phyloP scores from a whole-genome alignment of 2,888 invertebrate species.

The Acrobasis suavella region DNA sequence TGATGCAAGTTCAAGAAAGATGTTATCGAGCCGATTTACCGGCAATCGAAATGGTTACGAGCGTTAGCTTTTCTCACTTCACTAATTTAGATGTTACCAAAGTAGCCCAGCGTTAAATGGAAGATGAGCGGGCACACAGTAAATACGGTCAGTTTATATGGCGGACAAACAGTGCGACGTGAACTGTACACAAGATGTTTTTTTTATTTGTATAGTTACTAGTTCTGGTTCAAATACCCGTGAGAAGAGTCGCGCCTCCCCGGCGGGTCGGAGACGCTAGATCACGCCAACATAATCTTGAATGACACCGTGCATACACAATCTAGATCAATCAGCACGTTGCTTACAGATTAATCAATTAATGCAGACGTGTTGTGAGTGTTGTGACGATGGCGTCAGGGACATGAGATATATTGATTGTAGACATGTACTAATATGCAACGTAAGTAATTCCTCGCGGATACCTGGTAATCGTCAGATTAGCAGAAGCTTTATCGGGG shows the following conservation, averaged over 20 bases:
- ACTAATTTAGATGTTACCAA: slow-evolving; percentile 80
- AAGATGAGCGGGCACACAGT: slow-evolving; percentile 73
- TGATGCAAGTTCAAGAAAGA: slow-evolving; percentile 66
- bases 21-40: slow-evolving; percentile 76
- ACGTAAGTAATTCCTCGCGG: not conserved
- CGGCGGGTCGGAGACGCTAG: slow-evolving; percentile 37
- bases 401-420: slow-evolving; percentile 44
- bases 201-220: slow-evolving; percentile 75
- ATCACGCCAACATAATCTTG: slow-evolving; percentile 60
- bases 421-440: not conserved
- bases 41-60: slow-evolving; percentile 72
- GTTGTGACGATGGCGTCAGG: slow-evolving; percentile 28
- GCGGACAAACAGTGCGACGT: slow-evolving; percentile 74
- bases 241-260: slow-evolving; percentile 68
- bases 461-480: slow-evolving; percentile 1
- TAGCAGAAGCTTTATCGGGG: slow-evolving; percentile 3
- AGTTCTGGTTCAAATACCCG: slow-evolving; percentile 76
- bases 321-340: slow-evolving; percentile 57
- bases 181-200: slow-evolving; percentile 79
- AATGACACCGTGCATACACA: slow-evolving; percentile 59
- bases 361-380: slow-evolving; percentile 48
- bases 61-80: slow-evolving; percentile 79
- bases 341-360: slow-evolving; percentile 55
- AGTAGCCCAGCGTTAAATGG: slow-evolving; percentile 77
- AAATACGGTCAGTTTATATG: slow-evolving; percentile 77